These are phyloP conservation scores for Corvus hawaiiensis DNA, from an alignment of 2,113 vertebrate genomes.

Conservation along the genomic window DNA sequence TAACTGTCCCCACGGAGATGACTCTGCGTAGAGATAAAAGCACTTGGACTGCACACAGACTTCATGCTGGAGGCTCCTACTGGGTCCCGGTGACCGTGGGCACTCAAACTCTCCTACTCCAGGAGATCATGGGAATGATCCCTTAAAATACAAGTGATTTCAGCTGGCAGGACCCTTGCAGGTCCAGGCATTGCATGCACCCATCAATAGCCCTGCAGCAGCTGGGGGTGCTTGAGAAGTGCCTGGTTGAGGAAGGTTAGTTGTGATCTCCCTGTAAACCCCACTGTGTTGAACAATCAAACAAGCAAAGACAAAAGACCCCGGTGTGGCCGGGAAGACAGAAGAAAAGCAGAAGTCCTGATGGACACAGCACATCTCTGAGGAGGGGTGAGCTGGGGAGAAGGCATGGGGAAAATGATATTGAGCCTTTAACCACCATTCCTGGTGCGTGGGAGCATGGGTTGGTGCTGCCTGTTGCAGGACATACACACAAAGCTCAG, in stretches of 20 bases:
- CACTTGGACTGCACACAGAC: neutral
- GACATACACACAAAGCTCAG: neutral
- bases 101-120: neutral
- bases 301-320: neutral
- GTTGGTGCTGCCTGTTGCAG: neutral
- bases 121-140: neutral
- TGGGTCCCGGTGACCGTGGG: accelerated
- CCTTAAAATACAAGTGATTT: neutral
- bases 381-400: neutral
- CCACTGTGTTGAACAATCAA: neutral
- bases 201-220: neutral
- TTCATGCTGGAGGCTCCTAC: accelerated
- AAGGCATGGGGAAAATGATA: accelerated
- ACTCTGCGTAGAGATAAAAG: neutral
- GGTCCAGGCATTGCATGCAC: neutral
- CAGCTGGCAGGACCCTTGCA: neutral
- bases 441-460: neutral
- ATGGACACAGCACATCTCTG: neutral
- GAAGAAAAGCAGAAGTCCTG: neutral
- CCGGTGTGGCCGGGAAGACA: neutral
- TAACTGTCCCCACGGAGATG: neutral
- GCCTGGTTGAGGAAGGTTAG: neutral
- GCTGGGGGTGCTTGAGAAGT: neutral
- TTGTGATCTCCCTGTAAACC: neutral
- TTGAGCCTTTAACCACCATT: neutral